Evolutionary conservation across 2,113 vertebrate species (phyloP), one percentile per base, ranked within the genome.

Genomic region (Cephalopterus ornatus): DNA sequence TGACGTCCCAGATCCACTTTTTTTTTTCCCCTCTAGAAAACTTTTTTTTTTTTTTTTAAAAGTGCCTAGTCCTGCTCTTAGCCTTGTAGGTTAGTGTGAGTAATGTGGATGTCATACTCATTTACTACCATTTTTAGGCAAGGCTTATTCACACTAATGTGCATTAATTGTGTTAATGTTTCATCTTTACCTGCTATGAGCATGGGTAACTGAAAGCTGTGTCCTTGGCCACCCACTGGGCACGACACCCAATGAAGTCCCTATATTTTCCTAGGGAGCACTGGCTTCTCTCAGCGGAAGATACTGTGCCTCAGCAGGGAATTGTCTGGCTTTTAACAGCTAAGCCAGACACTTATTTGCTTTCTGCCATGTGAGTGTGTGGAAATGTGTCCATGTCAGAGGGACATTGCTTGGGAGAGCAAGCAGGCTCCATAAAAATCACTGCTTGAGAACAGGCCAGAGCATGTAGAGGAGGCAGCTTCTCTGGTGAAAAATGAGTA

Each of bases 61-160:
- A 93, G 95, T 95, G 94, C 95, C 96, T 97, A 66, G 74, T 75
- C 75, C 89, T 9, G 13, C 80, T 91, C 85, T 68, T 89, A 87
- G 61, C 92, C 84, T 93, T 14, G 3, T 88, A 86, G 88, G 90
- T 96, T 93, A 75, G 61, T 61, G 61, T 71, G 92, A 76, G 91
- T 87, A 84, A 49, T 65, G 66, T 87, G 88, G 59, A 53, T 56
- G n/a, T 89, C 58, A 8, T 49, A 67, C 82, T 90, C 81, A 28
- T 93, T 90, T 68, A 47, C 83, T 74, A 49, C 50, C 67, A 16
- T 49, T 92, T 92, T 92, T 83, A 93, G 75, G 42, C 59, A 71
- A 82, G 81, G 78, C 46, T 78, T 77, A 35, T 88, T 90, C 85
- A 42, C 62, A 44, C 68, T 70, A 90, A 58, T 1, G 0, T 58